Base-by-base conservation (phyloP, 2,797 vertebrate species). In the Liparis tanakae region DNA sequence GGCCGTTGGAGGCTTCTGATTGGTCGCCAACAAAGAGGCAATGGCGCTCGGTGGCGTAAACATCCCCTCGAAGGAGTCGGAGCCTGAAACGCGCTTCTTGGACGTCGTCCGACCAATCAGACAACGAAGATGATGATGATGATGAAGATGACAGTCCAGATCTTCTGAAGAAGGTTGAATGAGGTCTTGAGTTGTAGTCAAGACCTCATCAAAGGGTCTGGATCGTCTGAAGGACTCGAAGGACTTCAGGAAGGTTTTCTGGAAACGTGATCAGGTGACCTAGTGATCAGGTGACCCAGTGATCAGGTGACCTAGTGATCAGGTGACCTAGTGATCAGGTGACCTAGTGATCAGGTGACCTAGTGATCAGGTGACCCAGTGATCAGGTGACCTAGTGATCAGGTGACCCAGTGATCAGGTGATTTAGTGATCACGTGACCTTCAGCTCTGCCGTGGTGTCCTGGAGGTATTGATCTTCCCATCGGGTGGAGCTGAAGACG, bases 181-280 rank as follows among this genome's bases (percentile, higher is more conserved):
- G 25, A 57, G 17, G n/a, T 78, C 67, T 74, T 64, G 59, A 82
- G 76, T 72, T 65, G 67, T 68, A 67, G 46, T 82, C 74, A 63
- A 63, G 80, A 61, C 36, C 0, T n/a, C 46, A 46, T 2, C 14
- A 44, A 50, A 55, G 48, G 22, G 15, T 55, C 53, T 1, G 17
- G 39, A 48, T 41, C 5, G 3, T 78, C 14, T n/a, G 1, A 66
- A 48, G 50, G 36, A 50, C 10, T 58, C 30, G 1, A 61, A 2
- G 15, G 5, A 0, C 25, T 57, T 54, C 46, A 10, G 37, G 50
- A 71, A 39, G 36, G 14, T 69, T 53, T 37, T 30, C 25, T 30
- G 25, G 25, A 30, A 30, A 30, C 17, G 60, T 30, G 25, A 30
- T 30, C 25, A 30, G 25, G 25, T 30, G 25, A 30, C 25, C 25